A percentile compares a stretch with the other conserved stretches of the same genome.
phyloP scores from a whole-genome alignment of 2,797 vertebrate genomes.

The Darevskia nairensis region DNA sequence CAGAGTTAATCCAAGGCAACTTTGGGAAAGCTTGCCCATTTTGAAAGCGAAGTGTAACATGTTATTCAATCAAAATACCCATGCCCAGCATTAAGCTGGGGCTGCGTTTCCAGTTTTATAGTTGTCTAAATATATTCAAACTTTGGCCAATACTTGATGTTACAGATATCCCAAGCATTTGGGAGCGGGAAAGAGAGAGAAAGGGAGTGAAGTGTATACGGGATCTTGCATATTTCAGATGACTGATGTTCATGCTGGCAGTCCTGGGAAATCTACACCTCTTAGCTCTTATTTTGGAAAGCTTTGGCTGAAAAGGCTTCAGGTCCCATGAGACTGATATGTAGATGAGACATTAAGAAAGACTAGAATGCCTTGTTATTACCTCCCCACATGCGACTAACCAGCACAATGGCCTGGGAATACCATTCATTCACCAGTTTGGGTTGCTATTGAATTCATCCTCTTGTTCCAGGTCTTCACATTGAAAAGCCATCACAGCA shows the following conservation, averaged over 20 bases:
- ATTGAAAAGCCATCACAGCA: constrained; percentile 37
- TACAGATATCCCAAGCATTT: constrained; percentile 9
- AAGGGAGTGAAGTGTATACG: constrained; percentile 18
- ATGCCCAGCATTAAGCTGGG: constrained; percentile 31
- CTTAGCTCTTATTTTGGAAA: constrained; percentile 25
- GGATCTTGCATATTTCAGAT: constrained; percentile 46
- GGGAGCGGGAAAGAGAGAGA: not conserved
- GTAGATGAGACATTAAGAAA: constrained; percentile 54
- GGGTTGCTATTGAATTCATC: constrained; percentile 43
- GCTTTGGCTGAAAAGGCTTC: constrained; percentile 32
- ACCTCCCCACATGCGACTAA: constrained; percentile 35
- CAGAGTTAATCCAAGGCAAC: not conserved
- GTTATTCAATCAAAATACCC: constrained; percentile 9
- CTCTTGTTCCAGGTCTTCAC: constrained; percentile 38
- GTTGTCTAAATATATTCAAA: constrained; percentile 39
- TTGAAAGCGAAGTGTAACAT: constrained; percentile 22
- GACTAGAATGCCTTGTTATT: constrained; percentile 10
- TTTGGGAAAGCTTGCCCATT: not conserved
- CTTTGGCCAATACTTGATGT: constrained; percentile 25
- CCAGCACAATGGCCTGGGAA: constrained; percentile 9
- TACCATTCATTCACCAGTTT: constrained; percentile 42
- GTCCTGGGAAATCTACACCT: constrained; percentile 34
- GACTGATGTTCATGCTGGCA: constrained; percentile 30
- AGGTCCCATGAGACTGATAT: constrained; percentile 25
- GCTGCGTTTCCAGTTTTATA: constrained; percentile 26